Evolutionary conservation across 2,113 vertebrate genomes (phyloP), one percentile per base, ranked within the genome.

Genomic region (Pseudorasbora parva): DNA sequence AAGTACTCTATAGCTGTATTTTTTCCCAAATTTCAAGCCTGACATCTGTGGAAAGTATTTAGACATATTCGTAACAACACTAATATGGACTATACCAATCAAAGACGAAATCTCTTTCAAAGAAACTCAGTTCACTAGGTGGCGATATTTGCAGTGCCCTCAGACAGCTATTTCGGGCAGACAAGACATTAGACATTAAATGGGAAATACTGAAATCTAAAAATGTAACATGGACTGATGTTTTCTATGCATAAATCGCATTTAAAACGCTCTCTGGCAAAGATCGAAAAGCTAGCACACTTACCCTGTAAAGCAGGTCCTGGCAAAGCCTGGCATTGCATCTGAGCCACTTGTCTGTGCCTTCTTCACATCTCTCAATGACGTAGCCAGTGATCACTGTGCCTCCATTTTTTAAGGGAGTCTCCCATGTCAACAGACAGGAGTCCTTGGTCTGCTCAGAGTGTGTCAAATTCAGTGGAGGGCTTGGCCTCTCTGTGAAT

Each of bases 361-460:
- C 96, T 30, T 99, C 97, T 90, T 99, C 97, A 54, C 90, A 93
- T 69, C 94, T 94, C 33, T 99, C 96, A 82, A 99, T 90, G 85
- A 99, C 96, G 84, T 99, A 99, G 43, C 98, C 98, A 4, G 97
- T 91, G 88, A 99, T 91, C 76, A 95, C 95, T 88, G 97, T 97
- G 85, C 97, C 97, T 79, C 97, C 97, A 7, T 97, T 97, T 45
- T 91, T 94, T 0, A 97, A 89, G 69, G 98, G 97, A 83, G 97
- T 97, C 82, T 99, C 97, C 97, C 97, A 99, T 23, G 91, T 94
- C 81, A 99, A 95, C 86, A 97, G 94, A 86, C 99, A 97, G 1
- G 96, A 94, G 84, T 89, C 94, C 91, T 97, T 98, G 84, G 96
- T 98, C 94, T 99, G 97, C 59, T 97, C 94, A 45, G 96, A 94